These are phyloP conservation scores for Dryomyza anilis DNA, from an alignment of 2,888 invertebrate species.

Conservation along the genomic window DNA sequence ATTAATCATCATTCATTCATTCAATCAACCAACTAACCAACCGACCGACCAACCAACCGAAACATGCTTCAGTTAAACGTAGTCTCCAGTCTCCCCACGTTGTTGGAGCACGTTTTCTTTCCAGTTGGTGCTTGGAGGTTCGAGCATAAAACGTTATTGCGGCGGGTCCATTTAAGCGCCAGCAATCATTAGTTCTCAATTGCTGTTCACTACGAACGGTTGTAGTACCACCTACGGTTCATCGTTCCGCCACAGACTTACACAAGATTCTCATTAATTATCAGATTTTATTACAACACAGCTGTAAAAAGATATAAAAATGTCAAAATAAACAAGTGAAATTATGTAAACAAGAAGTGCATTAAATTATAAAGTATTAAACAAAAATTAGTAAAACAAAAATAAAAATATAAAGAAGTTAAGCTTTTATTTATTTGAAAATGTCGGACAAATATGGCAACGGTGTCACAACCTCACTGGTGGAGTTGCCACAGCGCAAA, in stretches of 20 bases:
- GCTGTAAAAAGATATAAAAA: not conserved
- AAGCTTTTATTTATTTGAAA: not conserved
- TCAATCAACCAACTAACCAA: not conserved
- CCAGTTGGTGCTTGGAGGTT: not conserved
- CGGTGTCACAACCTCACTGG: conserved; percentile 48
- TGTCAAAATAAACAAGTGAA: not conserved
- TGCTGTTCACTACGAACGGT: not conserved
- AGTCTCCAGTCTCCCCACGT: too few species aligned
- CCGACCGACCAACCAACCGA: too few species aligned
- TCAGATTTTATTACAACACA: not conserved
- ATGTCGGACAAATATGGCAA: conserved; percentile 53
- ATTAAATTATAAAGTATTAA: not conserved
- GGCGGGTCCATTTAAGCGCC: not conserved
- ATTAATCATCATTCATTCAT: not conserved
- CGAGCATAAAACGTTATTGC: not conserved
- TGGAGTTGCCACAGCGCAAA: conserved; percentile 34
- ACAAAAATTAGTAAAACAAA: not conserved
- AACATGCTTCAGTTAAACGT: too few species aligned
- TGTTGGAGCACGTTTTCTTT: not conserved
- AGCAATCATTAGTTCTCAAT: conserved; percentile 4
- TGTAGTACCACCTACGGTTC: not conserved
- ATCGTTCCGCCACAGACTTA: not conserved
- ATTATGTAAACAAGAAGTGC: not conserved
- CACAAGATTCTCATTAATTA: not conserved
- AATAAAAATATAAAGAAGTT: not conserved